Percentiles rank a stretch among this genome's conserved stretches.
Conservation (phyloP, 2,888 invertebrate species). For the Hydroisotoma schaefferi region DNA sequence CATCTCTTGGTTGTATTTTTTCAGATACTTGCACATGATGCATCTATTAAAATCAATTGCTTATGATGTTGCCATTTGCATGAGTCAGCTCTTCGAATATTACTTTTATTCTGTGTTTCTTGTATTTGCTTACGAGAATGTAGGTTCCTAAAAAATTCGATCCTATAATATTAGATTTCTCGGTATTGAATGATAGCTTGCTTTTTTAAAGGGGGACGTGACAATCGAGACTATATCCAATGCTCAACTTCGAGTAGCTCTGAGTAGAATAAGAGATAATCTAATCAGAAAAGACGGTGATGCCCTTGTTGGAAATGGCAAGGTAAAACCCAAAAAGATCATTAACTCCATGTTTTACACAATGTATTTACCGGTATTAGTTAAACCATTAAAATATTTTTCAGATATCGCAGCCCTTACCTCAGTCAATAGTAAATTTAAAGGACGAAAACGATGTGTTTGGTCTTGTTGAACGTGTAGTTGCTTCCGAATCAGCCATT, state of each 20-base stretch:
- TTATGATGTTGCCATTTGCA: constrained; percentile 63
- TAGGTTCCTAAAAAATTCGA: constrained; percentile 20
- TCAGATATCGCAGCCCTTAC: constrained; percentile 57
- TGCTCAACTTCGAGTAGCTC: constrained; percentile 61
- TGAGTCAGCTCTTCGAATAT: constrained; percentile 75
- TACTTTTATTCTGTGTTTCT: constrained; percentile 84
- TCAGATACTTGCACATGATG: constrained; percentile 86
- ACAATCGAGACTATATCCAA: constrained; percentile 45
- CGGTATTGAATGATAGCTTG: not conserved
- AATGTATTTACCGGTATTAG: too few species aligned
- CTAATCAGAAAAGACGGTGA: constrained; percentile 56
- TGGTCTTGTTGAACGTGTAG: constrained; percentile 79
- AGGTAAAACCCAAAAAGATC: too few species aligned
- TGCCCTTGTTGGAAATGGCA: constrained; percentile 47
- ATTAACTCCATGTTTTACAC: too few species aligned
- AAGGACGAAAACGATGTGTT: constrained; percentile 68
- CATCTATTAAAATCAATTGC: constrained; percentile 82
- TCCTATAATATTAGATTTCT: not conserved
- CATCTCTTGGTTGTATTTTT: too few species aligned
- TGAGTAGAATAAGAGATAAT: constrained; percentile 73
- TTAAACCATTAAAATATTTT: too few species aligned
- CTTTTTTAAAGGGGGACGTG: constrained; percentile 34
- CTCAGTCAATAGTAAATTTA: constrained; percentile 66
- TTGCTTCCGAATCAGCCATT: constrained; percentile 87
- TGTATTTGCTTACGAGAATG: constrained; percentile 72